Percentiles rank a stretch among this genome's conserved stretches.
These are phyloP conservation scores for Cotesia glomerata DNA, from an alignment of 1,140 invertebrate species.

Conservation along the genomic window DNA sequence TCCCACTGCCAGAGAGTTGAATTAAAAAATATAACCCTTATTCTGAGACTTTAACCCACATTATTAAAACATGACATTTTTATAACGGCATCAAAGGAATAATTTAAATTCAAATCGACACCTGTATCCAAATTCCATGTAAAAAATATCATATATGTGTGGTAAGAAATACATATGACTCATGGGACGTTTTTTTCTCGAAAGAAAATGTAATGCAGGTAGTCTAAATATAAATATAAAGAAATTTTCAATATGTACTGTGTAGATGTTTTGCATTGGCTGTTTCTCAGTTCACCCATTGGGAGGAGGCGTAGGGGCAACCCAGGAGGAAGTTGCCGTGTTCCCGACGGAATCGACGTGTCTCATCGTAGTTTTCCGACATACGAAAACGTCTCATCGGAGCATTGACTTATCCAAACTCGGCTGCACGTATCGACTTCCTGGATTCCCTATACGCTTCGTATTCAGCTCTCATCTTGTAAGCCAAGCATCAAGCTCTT, in stretches of 20 bases:
- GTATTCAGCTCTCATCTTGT: slow-evolving; percentile 19
- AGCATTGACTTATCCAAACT: slow-evolving; percentile 3
- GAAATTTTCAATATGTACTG: too few species aligned
- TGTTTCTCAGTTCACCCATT: neutral
- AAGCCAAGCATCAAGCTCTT: neutral
- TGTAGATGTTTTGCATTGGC: slow-evolving; percentile 22
- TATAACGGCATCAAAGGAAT: neutral
- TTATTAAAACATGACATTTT: neutral
- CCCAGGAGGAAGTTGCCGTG: neutral
- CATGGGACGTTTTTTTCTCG: neutral
- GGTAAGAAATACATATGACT: neutral
- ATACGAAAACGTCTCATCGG: slow-evolving; percentile 14
- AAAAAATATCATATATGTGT: neutral
- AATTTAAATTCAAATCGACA: neutral
- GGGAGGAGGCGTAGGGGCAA: neutral
- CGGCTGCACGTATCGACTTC: slow-evolving; percentile 17
- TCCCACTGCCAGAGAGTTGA: too few species aligned
- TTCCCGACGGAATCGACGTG: slow-evolving; percentile 20
- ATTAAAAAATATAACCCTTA: too few species aligned
- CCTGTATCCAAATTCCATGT: neutral
- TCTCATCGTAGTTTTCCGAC: slow-evolving; percentile 9
- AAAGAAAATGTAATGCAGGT: neutral
- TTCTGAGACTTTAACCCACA: too few species aligned
- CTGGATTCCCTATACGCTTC: slow-evolving; percentile 1
- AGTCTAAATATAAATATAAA: neutral